Conservation (phyloP, 1,140 invertebrate species). For the Papilio polytes region DNA sequence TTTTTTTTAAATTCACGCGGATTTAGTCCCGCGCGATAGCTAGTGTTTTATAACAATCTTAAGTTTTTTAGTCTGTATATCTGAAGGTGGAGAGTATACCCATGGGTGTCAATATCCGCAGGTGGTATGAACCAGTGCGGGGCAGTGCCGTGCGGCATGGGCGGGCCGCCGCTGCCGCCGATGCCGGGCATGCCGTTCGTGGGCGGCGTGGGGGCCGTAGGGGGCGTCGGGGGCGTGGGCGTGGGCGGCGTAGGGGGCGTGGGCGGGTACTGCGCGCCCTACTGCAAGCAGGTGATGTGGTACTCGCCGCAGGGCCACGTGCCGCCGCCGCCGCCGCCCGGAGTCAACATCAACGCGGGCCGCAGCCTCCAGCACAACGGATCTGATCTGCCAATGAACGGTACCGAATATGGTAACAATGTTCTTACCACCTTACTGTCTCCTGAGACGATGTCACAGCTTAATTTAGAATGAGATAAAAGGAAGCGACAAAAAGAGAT, state of each 20-base stretch:
- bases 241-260: conserved; percentile 41
- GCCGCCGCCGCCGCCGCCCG: conserved; percentile 53
- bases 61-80: too few relatives aligned
- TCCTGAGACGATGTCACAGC: neutral
- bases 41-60: too few relatives aligned
- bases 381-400: conserved; percentile 85
- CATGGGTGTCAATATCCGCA: too few relatives aligned
- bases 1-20: too few relatives aligned
- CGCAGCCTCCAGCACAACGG: conserved; percentile 84
- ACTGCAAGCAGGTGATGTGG: conserved; percentile 42
- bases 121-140: conserved; percentile 17
- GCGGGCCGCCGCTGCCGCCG: neutral
- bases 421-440: neutral
- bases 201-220: conserved; percentile 57
- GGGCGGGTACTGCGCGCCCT: conserved; percentile 44
- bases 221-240: conserved; percentile 53
- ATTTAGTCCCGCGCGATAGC: too few relatives aligned
- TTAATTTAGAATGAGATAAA: too few relatives aligned
- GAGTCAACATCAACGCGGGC: conserved; percentile 80
- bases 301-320: conserved; percentile 45
- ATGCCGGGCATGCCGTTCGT: conserved; percentile 38
- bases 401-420: conserved; percentile 56
- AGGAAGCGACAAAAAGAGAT: too few relatives aligned
- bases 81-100: too few relatives aligned
- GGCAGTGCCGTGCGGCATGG: neutral